These are phyloP conservation scores for Onychomys torridus DNA, from an alignment of 2,797 vertebrate species.

Conservation along the genomic window DNA sequence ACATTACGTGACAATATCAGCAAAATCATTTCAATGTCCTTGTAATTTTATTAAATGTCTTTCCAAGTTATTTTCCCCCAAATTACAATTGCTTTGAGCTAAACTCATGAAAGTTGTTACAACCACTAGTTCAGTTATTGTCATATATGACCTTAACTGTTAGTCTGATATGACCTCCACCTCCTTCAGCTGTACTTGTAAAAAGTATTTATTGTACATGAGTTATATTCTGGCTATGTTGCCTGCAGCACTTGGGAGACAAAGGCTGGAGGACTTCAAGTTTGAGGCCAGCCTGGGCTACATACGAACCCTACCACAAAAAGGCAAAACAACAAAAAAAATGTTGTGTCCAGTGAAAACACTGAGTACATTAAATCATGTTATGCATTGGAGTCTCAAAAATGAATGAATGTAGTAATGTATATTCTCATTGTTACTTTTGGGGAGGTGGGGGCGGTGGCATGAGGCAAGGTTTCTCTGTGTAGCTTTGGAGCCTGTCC, in stretches of 20 bases:
- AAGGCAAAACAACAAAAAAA: not conserved
- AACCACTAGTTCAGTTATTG: not conserved
- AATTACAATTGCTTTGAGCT: slow-evolving; percentile 20
- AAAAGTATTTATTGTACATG: not conserved
- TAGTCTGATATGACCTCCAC: not conserved
- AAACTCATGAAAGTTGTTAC: not conserved
- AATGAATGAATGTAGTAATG: not conserved
- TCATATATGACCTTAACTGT: slow-evolving; percentile 24
- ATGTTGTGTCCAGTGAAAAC: not conserved
- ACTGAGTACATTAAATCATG: not conserved
- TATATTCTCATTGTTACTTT: not conserved
- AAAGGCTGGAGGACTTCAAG: not conserved
- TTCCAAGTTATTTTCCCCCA: not conserved
- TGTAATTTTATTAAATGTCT: slow-evolving; percentile 33
- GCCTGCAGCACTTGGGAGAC: not conserved
- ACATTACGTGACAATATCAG: not conserved
- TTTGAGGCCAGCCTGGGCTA: not conserved
- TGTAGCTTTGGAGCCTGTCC: too few relatives aligned
- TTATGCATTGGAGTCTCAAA: not conserved
- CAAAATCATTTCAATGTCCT: not conserved
- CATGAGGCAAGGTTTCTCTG: too few relatives aligned
- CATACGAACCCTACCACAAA: not conserved
- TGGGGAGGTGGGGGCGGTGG: too few relatives aligned
- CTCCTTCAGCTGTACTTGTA: not conserved
- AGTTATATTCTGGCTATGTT: not conserved